A percentile compares a stretch with the other conserved stretches of the same genome.
phyloP scores from a whole-genome alignment of 2,888 invertebrate genomes.

The Thymelicus lineola region DNA sequence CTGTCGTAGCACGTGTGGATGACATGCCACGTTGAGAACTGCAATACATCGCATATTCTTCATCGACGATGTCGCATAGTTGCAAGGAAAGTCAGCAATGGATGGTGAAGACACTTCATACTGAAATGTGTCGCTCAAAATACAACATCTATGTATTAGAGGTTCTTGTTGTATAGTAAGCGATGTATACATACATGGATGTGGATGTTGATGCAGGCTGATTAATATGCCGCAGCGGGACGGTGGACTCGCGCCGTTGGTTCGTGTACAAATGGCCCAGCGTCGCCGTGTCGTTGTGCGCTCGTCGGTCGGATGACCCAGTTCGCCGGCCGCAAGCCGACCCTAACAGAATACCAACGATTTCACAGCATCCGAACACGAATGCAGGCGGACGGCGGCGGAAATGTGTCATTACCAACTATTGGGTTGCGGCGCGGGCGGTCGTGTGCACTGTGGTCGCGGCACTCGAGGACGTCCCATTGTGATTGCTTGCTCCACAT shows the following conservation, averaged over 20 bases:
- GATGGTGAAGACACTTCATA: too few relatives aligned
- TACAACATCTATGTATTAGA: neutral
- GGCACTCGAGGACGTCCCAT: too few relatives aligned
- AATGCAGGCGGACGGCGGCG: neutral
- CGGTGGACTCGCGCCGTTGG: constrained; percentile 22
- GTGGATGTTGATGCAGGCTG: constrained; percentile 19
- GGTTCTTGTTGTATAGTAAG: constrained; percentile 2
- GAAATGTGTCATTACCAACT: neutral
- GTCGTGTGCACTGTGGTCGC: too few relatives aligned
- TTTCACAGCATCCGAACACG: constrained; percentile 19
- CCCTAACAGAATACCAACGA: constrained; percentile 31
- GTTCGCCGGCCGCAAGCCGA: constrained; percentile 11
- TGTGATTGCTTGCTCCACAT: too few relatives aligned
- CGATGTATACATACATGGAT: neutral
- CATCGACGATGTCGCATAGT: too few relatives aligned
- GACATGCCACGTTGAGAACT: too few relatives aligned
- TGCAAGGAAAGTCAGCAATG: too few relatives aligned
- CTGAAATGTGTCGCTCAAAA: neutral
- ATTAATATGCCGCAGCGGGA: constrained; percentile 31
- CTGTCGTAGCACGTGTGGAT: too few relatives aligned
- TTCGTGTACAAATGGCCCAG: constrained; percentile 23
- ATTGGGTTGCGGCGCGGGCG: neutral
- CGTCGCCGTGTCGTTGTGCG: constrained; percentile 12
- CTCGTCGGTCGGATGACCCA: constrained; percentile 20
- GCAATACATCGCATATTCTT: too few relatives aligned